Evolutionary conservation across 1,140 invertebrate genomes (phyloP).

Genomic region (Drosophila hydei): DNA sequence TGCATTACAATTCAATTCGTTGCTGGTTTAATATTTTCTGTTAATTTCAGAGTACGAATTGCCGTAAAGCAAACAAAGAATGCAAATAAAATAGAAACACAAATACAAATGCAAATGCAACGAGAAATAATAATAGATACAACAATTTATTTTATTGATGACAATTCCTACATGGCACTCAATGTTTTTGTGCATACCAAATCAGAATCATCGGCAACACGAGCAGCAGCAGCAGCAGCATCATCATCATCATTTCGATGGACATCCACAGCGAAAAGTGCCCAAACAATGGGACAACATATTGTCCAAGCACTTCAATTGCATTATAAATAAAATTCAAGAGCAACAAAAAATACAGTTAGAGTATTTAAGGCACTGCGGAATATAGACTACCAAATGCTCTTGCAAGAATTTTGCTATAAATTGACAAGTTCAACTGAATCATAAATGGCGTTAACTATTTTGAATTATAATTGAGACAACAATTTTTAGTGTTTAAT

Average conservation of each 20-base stretch:
- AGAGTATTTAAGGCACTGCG: neutral
- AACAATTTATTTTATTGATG: slow-evolving; percentile 70
- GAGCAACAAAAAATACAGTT: slow-evolving; percentile 7
- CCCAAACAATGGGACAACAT: slow-evolving; percentile 33
- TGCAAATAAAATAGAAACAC: slow-evolving; percentile 9
- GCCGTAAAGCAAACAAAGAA: slow-evolving; percentile 16
- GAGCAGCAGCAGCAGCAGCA: slow-evolving; percentile 47
- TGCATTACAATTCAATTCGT: slow-evolving; percentile 2
- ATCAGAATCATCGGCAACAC: slow-evolving; percentile 47
- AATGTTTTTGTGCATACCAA: slow-evolving; percentile 66
- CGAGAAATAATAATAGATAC: slow-evolving; percentile 34
- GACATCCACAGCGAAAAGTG: slow-evolving; percentile 26
- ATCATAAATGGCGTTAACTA: too few relatives aligned
- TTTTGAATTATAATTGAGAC: too few relatives aligned
- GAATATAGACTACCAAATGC: slow-evolving; percentile 1
- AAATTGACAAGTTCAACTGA: too few relatives aligned
- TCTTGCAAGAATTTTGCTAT: too few relatives aligned
- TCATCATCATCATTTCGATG: slow-evolving; percentile 21
- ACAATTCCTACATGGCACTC: slow-evolving; percentile 56
- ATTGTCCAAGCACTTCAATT: slow-evolving; percentile 48
- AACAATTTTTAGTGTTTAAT: too few relatives aligned
- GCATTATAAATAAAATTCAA: slow-evolving; percentile 52
- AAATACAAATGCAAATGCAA: slow-evolving; percentile 10
- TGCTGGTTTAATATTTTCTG: slow-evolving; percentile 32
- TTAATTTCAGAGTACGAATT: slow-evolving; percentile 33